phyloP scores from a whole-genome alignment of 2,888 invertebrate species.

The Acleris cristana region DNA sequence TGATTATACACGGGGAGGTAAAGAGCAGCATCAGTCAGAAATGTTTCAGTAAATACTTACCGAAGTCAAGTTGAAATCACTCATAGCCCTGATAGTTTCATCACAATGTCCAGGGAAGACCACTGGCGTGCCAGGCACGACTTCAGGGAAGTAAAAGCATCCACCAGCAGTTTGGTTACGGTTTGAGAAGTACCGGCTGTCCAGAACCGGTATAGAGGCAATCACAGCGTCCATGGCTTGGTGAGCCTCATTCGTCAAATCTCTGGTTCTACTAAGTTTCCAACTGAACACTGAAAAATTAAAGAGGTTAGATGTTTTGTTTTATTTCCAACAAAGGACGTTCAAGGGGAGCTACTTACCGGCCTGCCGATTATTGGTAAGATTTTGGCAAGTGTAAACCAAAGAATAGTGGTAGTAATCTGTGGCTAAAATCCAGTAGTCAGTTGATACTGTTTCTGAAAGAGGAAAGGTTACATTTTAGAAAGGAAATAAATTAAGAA shows the following conservation, averaged over 20 bases:
- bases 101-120: conserved; percentile 60
- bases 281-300: conserved; percentile 24
- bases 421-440: conserved; percentile 25
- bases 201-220: conserved; percentile 6
- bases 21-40: neutral
- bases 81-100: conserved; percentile 42
- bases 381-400: conserved; percentile 21
- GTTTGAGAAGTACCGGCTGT: conserved; percentile 50
- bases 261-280: conserved; percentile 17
- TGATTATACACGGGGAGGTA: neutral
- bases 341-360: conserved; percentile 1
- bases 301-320: neutral
- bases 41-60: neutral
- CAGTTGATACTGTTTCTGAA: conserved; percentile 13
- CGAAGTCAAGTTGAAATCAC: conserved; percentile 43
- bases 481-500: neutral
- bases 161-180: conserved; percentile 57
- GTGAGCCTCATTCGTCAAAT: neutral
- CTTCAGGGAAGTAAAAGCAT: conserved; percentile 65
- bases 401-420: conserved; percentile 14
- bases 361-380: conserved; percentile 1
- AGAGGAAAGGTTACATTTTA: neutral
- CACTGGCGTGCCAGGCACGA: conserved; percentile 48
- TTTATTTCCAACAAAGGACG: neutral
- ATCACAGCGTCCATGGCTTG: conserved; percentile 12